Percentiles rank a stretch among this genome's conserved stretches.
Evolutionary conservation across 2,888 invertebrate species (phyloP).

Genomic region (Lamproptera curius): DNA sequence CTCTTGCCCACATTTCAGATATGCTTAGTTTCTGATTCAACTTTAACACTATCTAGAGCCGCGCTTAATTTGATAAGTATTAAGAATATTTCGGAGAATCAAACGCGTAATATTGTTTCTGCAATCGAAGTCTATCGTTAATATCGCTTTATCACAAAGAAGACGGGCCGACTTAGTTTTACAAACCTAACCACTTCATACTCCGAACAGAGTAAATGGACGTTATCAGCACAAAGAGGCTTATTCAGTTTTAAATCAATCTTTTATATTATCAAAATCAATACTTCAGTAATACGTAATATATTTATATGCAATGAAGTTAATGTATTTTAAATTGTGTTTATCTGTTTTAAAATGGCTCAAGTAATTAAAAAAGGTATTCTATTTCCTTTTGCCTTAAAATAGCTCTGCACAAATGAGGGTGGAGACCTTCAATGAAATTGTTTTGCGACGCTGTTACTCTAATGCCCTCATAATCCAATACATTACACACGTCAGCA

Average conservation of each 20-base stretch:
- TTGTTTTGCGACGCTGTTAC: background rate
- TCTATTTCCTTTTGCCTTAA: conserved; percentile 9
- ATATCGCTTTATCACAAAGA: conserved; percentile 6
- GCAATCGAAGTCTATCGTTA: background rate
- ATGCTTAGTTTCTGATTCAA: no score
- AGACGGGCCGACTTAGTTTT: conserved; percentile 8
- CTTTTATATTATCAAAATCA: conserved; percentile 17
- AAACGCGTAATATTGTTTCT: background rate
- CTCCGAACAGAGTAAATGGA: conserved; percentile 14
- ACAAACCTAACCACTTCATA: conserved; percentile 14
- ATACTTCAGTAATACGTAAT: conserved; percentile 9
- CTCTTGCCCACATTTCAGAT: no score
- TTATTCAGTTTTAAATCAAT: conserved; percentile 18
- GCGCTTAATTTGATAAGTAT: background rate
- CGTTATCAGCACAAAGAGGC: conserved; percentile 16
- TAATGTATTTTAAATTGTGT: background rate
- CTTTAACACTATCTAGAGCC: no score
- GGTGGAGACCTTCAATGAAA: conserved; percentile 14
- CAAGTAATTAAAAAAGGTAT: background rate
- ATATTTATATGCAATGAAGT: conserved; percentile 4
- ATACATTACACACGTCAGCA: background rate
- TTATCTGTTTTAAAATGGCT: background rate
- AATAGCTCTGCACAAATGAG: conserved; percentile 11
- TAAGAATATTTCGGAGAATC: background rate
- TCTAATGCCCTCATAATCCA: conserved; percentile 6